A percentile compares a stretch with the other conserved stretches of the same genome.
Evolutionary conservation across 2,113 vertebrate species (phyloP).

Genomic region (Dolichotis patagonum): DNA sequence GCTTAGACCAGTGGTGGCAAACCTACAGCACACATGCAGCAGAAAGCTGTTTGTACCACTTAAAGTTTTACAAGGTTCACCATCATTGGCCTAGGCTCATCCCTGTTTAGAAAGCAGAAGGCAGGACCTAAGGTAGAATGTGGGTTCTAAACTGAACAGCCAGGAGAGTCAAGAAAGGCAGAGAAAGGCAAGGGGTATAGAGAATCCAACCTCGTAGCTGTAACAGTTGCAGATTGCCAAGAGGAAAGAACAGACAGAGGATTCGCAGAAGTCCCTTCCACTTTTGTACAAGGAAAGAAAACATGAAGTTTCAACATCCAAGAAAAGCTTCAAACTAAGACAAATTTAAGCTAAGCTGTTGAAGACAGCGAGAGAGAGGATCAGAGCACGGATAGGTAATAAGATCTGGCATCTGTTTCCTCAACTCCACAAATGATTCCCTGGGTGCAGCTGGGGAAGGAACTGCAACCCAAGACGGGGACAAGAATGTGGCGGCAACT

Average conservation of each 20-base stretch:
- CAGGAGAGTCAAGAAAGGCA: background rate
- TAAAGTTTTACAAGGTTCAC: background rate
- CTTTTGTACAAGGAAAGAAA: background rate
- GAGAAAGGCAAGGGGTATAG: background rate
- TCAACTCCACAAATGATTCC: no score
- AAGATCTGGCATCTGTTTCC: background rate
- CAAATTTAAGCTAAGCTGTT: background rate
- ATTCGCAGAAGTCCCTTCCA: background rate
- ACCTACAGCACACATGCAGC: background rate
- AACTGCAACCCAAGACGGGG: background rate
- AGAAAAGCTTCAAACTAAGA: background rate
- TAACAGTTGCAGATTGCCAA: background rate
- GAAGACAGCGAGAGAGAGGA: background rate
- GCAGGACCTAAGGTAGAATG: background rate
- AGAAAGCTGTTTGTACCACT: background rate
- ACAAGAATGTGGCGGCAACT: no score
- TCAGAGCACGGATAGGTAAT: background rate
- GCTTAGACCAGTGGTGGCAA: background rate
- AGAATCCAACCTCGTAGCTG: background rate
- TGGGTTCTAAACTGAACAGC: background rate
- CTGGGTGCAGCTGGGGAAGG: background rate
- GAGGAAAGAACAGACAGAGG: background rate
- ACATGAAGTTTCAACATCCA: background rate
- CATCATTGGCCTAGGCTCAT: background rate
- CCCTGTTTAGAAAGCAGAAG: background rate